Evolutionary conservation across 2,113 vertebrate genomes (phyloP).

Genomic region (Lophochroa leadbeateri): DNA sequence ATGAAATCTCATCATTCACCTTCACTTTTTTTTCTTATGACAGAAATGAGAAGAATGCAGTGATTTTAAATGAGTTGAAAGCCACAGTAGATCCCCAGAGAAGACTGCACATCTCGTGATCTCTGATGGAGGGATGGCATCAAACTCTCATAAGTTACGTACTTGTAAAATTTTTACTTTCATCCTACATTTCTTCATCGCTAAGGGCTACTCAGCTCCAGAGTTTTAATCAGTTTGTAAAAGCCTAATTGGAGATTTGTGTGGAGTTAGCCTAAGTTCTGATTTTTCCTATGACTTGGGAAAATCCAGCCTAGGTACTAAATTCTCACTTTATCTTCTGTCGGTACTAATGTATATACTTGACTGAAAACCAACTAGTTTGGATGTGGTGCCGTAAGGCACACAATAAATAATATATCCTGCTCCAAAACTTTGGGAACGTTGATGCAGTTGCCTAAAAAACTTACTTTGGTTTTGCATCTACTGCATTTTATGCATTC

Average conservation of each 20-base stretch:
- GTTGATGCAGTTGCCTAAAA: not conserved
- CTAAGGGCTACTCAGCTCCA: not conserved
- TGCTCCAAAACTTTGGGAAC: not conserved
- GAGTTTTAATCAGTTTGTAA: not conserved
- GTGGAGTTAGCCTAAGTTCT: not conserved
- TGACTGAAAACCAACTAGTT: not conserved
- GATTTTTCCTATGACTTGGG: not conserved
- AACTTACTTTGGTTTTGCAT: not conserved
- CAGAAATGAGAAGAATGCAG: not conserved
- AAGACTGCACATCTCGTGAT: not conserved
- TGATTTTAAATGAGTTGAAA: not conserved
- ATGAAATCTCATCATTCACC: not conserved
- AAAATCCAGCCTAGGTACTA: not conserved
- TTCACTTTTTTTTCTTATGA: not conserved
- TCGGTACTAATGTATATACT: not conserved
- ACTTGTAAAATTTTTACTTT: not conserved
- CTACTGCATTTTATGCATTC: not conserved
- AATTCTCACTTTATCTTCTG: not conserved
- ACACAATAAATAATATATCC: not conserved
- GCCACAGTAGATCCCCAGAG: not conserved
- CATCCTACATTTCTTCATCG: not conserved
- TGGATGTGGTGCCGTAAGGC: fast-evolving
- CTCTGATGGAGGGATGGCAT: not conserved
- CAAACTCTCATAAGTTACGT: not conserved
- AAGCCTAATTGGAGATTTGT: not conserved